A percentile compares a stretch with the other conserved stretches of the same genome.
These are phyloP conservation scores for Epinotia brunnichana DNA, from an alignment of 2,888 invertebrate species.

Conservation along the genomic window DNA sequence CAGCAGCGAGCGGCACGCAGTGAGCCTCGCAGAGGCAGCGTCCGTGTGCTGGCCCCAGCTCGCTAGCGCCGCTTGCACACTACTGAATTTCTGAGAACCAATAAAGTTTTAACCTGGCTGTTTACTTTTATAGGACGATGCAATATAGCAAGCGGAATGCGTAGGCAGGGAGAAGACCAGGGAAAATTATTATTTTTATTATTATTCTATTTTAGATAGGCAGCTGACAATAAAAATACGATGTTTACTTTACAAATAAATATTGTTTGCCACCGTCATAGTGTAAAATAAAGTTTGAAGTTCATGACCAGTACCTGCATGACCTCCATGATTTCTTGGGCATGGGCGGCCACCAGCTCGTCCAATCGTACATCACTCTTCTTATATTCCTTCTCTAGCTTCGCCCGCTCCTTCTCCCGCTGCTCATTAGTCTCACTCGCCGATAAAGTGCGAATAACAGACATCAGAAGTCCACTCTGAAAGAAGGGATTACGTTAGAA, in stretches of 20 bases:
- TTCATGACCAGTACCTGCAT: conserved; percentile 82
- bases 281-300: neutral
- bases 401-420: conserved; percentile 95
- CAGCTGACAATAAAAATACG: too few species aligned
- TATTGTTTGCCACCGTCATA: too few species aligned
- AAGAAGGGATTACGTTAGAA: conserved; percentile 15
- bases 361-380: conserved; percentile 95
- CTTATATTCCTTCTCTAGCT: conserved; percentile 96
- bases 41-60: conserved; percentile 75
- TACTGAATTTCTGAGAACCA: conserved; percentile 68
- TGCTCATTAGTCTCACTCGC: conserved; percentile 97
- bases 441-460: conserved; percentile 96
- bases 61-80: conserved; percentile 65
- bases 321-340: conserved; percentile 93
- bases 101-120: neutral
- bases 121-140: too few species aligned
- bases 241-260: too few species aligned
- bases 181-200: too few species aligned
- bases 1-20: conserved; percentile 85
- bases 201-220: too few species aligned
- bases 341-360: conserved; percentile 93
- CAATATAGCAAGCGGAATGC: too few species aligned
- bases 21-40: conserved; percentile 70
- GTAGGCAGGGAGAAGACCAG: too few species aligned
- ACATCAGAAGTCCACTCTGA: conserved; percentile 94